phyloP scores from a whole-genome alignment of 1,140 invertebrate genomes.

The Pseudobourletiella spinata region DNA sequence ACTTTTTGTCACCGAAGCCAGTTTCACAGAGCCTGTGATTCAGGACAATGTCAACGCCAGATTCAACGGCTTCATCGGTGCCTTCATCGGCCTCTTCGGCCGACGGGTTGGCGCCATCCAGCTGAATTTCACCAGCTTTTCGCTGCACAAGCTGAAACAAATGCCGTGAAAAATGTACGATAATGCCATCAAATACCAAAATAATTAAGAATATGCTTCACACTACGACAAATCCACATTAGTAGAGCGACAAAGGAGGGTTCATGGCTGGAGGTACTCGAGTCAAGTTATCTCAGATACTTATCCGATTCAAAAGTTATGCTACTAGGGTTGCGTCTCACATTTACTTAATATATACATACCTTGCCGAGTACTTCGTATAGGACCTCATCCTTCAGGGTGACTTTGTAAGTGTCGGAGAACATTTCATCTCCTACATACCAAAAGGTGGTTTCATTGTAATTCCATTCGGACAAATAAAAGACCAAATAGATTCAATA shows the following conservation, averaged over 20 bases:
- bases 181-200: too few species aligned
- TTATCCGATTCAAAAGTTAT: too few species aligned
- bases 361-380: slow-evolving; percentile 90
- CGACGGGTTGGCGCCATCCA: slow-evolving; percentile 85
- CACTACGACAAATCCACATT: too few species aligned
- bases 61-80: slow-evolving; percentile 60
- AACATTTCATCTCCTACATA: slow-evolving; percentile 88
- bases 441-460: neutral
- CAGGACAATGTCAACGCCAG: slow-evolving; percentile 84
- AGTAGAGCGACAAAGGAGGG: too few species aligned
- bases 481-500: neutral
- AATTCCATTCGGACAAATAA: neutral
- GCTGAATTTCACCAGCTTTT: slow-evolving; percentile 63
- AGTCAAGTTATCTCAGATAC: too few species aligned
- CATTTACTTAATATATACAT: too few species aligned
- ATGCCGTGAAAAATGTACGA: slow-evolving; percentile 15
- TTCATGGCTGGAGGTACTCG: too few species aligned
- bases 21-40: slow-evolving; percentile 84
- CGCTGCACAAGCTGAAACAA: slow-evolving; percentile 58
- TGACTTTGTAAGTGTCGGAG: slow-evolving; percentile 92
- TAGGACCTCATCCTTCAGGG: slow-evolving; percentile 82
- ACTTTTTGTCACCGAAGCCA: slow-evolving; percentile 74
- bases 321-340: too few species aligned
- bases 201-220: too few species aligned
- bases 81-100: slow-evolving; percentile 83